phyloP scores from a whole-genome alignment of 30 jellyfish, hydroid and myxozoan species.

The Phacellophora camtschatica region DNA sequence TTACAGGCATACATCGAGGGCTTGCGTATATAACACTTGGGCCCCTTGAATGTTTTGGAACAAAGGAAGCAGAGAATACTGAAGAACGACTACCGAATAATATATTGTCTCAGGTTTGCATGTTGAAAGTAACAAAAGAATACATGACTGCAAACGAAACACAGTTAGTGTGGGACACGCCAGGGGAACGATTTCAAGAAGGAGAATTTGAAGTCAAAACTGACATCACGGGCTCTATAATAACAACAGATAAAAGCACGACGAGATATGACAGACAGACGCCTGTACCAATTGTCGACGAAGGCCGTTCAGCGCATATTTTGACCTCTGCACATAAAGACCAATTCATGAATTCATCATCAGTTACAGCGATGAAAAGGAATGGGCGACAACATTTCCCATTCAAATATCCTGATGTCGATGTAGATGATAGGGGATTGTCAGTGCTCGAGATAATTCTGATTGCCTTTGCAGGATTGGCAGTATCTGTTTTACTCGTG shows the following conservation, averaged over 20 bases:
- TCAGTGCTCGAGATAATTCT: slow-evolving; percentile 63
- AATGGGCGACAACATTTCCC: neutral
- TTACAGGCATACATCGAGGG: slow-evolving; percentile 68
- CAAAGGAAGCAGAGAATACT: slow-evolving; percentile 17
- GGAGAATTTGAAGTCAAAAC: neutral
- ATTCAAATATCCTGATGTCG: neutral
- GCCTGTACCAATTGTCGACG: neutral
- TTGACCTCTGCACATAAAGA: neutral
- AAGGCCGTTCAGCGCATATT: neutral
- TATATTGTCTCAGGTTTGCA: slow-evolving; percentile 66
- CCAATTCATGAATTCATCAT: neutral
- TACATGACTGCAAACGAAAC: slow-evolving; percentile 69
- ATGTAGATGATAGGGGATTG: slow-evolving; percentile 4
- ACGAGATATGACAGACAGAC: neutral
- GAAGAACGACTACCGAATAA: slow-evolving; percentile 46
- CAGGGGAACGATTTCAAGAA: slow-evolving; percentile 1
- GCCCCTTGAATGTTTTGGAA: slow-evolving; percentile 90
- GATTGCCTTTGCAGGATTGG: slow-evolving; percentile 78
- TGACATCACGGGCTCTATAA: neutral
- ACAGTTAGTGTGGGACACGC: slow-evolving; percentile 46
- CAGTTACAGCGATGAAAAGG: neutral
- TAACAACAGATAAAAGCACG: neutral
- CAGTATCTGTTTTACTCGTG: slow-evolving; percentile 49
- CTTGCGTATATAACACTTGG: slow-evolving; percentile 69
- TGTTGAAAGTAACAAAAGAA: slow-evolving; percentile 25